Base-by-base conservation (phyloP, 2,797 vertebrate genomes). In the Urosaurus nigricauda region DNA sequence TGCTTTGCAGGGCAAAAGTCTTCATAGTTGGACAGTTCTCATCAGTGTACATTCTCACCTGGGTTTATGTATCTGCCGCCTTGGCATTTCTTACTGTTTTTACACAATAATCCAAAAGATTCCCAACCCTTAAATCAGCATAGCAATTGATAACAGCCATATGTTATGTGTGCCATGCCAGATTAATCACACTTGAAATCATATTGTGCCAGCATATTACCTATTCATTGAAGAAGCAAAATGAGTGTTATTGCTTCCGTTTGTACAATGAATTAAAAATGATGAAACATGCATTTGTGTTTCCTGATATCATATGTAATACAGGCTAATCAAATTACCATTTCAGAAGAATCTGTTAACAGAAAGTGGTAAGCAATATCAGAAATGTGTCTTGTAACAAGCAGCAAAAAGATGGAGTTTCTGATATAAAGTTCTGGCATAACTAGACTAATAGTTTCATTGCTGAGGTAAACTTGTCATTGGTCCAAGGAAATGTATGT, bases 1-100 rank as follows among this genome's bases (percentile, higher is more conserved):
- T 95, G 51, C 94, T 92, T 95, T 96, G 43, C 95, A 96, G 95
- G 91, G 26, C 21, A 92, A 85, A 92, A 63, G 73, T 81, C 35
- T 73, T 90, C 80, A 51, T 89, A 91, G 68, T 87, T 86, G 93
- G 93, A 93, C 92, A 11, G 29, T 17, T 88, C 65, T 53, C 77
- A 90, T 63, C 65, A 86, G 87, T 19, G 16, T 83, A n/a, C 43
- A 40, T 68, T 83, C 47, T 70, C 90, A 93, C 88, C 90, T 73
- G 65, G 21, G 37, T 68, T 71, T 86, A 77, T 89, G 58, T 87
- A 86, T 53, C 81, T 78, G 86, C 86, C 4, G 13, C 83, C 79
- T 89, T 86, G 70, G 29, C 71, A 37, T 29, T 71, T 58, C 21
- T 89, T 81, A 40, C 51, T 17, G 80, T 51, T 75, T 56, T 82